Evolutionary conservation across 2,888 invertebrate species (phyloP).

Genomic region (Dorcus parallelipipedus): DNA sequence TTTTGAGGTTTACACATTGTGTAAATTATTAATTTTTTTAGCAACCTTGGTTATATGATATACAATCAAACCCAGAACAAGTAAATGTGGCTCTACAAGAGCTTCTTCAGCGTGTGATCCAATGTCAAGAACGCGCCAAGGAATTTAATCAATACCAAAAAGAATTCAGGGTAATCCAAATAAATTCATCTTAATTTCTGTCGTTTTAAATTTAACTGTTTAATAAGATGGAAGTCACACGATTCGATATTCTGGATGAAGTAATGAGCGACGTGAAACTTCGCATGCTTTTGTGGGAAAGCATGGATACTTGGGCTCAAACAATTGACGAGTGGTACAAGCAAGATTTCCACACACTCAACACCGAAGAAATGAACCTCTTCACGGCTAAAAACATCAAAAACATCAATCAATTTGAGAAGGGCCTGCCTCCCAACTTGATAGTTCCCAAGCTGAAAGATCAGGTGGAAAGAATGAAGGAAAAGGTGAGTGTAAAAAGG

Average conservation of each 20-base stretch:
- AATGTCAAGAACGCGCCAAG: conserved; percentile 65
- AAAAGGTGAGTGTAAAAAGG: conserved; percentile 56
- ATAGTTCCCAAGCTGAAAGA: conserved; percentile 74
- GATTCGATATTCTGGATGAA: conserved; percentile 77
- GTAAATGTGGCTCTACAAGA: conserved; percentile 63
- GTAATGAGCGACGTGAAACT: conserved; percentile 76
- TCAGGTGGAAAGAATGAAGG: conserved; percentile 74
- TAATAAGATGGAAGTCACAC: conserved; percentile 72
- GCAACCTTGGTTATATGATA: conserved; percentile 73
- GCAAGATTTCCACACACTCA: conserved; percentile 60
- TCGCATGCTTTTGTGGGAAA: conserved; percentile 77
- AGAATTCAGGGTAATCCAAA: conserved; percentile 66
- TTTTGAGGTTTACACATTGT: background rate
- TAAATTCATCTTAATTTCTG: background rate
- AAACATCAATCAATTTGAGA: conserved; percentile 75
- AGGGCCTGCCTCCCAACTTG: conserved; percentile 76
- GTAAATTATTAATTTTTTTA: conserved; percentile 42
- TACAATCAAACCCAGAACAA: conserved; percentile 64
- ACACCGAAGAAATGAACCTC: conserved; percentile 69
- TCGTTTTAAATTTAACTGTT: conserved; percentile 6
- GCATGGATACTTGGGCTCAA: conserved; percentile 71
- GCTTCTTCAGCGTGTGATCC: conserved; percentile 60
- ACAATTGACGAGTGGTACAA: conserved; percentile 64
- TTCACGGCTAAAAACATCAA: conserved; percentile 65
- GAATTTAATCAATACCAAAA: conserved; percentile 80